phyloP scores from a whole-genome alignment of 2,797 vertebrate species.

The Nothura maculosa region DNA sequence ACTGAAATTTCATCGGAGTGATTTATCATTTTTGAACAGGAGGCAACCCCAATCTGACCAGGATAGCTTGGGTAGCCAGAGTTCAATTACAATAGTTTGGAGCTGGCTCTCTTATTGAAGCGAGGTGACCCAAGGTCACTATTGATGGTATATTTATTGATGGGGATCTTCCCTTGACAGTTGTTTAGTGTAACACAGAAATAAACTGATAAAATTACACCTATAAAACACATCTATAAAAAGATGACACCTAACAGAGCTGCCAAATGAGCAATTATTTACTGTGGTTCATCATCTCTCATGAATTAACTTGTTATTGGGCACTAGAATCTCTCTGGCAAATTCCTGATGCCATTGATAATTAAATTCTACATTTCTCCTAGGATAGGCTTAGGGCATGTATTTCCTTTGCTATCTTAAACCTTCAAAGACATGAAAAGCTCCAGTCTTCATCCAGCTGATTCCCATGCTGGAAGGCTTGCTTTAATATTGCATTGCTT shows the following conservation, averaged over 20 bases:
- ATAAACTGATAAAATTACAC: neutral
- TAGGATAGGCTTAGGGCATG: neutral
- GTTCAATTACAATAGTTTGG: constrained; percentile 44
- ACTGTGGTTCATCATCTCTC: neutral
- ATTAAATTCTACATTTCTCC: neutral
- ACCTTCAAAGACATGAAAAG: neutral
- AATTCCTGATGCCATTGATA: neutral
- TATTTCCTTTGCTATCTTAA: neutral
- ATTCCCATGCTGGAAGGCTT: neutral
- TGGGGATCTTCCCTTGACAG: neutral
- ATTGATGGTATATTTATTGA: constrained; percentile 34
- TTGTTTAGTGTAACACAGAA: neutral
- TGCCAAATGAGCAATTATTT: neutral
- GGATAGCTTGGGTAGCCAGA: neutral
- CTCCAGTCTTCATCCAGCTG: neutral
- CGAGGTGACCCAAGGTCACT: constrained; percentile 2
- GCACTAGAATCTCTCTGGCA: neutral
- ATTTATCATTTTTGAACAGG: constrained; percentile 54
- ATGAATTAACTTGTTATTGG: neutral
- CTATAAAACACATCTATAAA: neutral
- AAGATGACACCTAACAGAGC: neutral
- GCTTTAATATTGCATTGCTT: neutral
- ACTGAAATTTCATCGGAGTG: neutral
- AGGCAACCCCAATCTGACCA: constrained; percentile 24
- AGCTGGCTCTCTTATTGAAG: constrained; percentile 15